Conservation (phyloP, 2,797 vertebrate genomes). For the Ataeniobius toweri region DNA sequence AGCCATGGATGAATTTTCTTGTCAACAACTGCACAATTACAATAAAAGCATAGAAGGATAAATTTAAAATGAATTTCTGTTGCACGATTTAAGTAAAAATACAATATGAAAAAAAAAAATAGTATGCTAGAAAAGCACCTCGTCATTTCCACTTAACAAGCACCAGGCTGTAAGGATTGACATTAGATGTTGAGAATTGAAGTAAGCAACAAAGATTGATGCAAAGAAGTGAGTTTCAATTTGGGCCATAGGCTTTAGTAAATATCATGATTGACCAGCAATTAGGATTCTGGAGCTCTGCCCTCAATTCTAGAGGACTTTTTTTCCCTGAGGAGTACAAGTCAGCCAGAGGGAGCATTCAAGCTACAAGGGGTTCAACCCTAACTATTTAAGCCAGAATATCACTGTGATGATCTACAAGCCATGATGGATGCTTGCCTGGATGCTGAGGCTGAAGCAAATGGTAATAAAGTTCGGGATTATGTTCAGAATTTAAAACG, state of each 20-base stretch:
- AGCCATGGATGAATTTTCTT: neutral
- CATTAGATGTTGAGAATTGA: neutral
- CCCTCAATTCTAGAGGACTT: neutral
- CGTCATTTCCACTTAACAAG: neutral
- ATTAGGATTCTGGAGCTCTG: neutral
- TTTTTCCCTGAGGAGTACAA: too few species aligned
- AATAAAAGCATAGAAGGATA: neutral
- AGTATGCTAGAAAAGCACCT: neutral
- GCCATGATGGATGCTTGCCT: neutral
- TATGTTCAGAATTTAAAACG: neutral
- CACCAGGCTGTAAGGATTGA: neutral
- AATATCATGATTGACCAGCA: neutral
- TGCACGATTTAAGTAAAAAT: neutral
- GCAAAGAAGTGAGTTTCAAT: neutral
- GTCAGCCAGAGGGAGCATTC: too few species aligned
- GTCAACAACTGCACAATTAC: neutral
- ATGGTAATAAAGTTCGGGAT: neutral
- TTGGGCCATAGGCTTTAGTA: neutral
- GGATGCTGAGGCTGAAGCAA: neutral
- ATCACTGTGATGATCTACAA: neutral
- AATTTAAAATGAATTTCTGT: neutral
- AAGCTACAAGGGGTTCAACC: neutral
- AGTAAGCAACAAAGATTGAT: neutral
- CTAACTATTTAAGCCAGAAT: neutral
- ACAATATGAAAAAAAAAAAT: neutral